Evolutionary conservation across 2,888 invertebrate genomes (phyloP).

Genomic region (Furcula furcula): DNA sequence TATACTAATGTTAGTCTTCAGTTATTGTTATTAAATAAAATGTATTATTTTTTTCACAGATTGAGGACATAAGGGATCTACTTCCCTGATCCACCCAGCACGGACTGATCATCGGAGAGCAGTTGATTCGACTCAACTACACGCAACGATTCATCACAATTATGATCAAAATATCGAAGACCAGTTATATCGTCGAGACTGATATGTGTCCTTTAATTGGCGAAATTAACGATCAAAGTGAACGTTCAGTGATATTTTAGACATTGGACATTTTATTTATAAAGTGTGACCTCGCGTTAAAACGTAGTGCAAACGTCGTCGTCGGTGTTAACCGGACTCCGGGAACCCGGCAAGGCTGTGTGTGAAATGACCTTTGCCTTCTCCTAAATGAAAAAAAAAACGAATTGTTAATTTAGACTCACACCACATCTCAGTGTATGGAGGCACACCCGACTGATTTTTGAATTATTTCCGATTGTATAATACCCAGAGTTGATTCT

Average conservation of each 20-base stretch:
- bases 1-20: no score
- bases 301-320: slow-evolving; percentile 21
- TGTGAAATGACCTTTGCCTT: slow-evolving; percentile 14
- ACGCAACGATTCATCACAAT: slow-evolving; percentile 47
- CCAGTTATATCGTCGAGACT: slow-evolving; percentile 47
- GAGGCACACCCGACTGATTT: slow-evolving; percentile 42
- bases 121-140: not conserved
- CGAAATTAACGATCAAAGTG: slow-evolving; percentile 46
- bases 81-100: not conserved
- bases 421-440: slow-evolving; percentile 30
- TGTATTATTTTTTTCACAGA: slow-evolving; percentile 16
- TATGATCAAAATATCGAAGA: slow-evolving; percentile 34
- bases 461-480: slow-evolving; percentile 34
- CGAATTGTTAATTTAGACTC: slow-evolving; percentile 24
- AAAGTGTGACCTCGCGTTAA: slow-evolving; percentile 49
- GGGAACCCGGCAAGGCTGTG: slow-evolving; percentile 22
- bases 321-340: slow-evolving; percentile 16
- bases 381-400: slow-evolving; percentile 21
- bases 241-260: slow-evolving; percentile 41
- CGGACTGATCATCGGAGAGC: not conserved
- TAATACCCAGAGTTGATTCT: slow-evolving; percentile 24
- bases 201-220: slow-evolving; percentile 50
- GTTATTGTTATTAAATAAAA: no score
- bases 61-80: slow-evolving; percentile 7
- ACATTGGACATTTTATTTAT: slow-evolving; percentile 37